Evolutionary conservation across 2,113 vertebrate genomes (phyloP), one percentile per base, ranked within the genome.

Genomic region (Callopanchax toddi): DNA sequence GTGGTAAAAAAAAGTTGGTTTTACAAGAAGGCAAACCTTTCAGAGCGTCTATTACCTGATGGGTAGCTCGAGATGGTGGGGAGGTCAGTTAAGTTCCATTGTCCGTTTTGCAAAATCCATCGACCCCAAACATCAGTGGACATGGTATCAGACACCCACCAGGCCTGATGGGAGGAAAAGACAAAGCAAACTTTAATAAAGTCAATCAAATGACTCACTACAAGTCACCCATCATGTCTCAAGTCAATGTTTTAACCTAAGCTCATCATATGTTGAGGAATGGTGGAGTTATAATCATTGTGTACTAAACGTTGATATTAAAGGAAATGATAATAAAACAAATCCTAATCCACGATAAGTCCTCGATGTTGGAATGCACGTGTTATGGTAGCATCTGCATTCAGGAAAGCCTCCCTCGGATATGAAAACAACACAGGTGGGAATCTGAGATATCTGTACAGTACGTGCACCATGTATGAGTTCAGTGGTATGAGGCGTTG

Each of bases 91-190:
- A 25, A 42, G 61, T 87, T 90, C 91, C 91, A 92, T 6, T 17
- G 42, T 15, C 53, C 75, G 0, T 0, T 1, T 29, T 1, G 0
- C 29, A 1, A 6, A 7, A 18, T 0, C 91, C 92, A 93, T 5
- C 79, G 74, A 46, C 12, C 67, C 92, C 92, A 93, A 1, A 93
- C 44, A 15, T 93, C 92, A 18, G 91, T 92, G 58, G 49, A 56
- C 0, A 57, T 0, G 0, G 0, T 11, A 0, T 79, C 6, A 1
- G 71, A 70, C 20, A 82, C 10, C 91, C 91, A 93, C 92, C 92
- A 93, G 40, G 86, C 91, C 92, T 93, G 67, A 22, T 3, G 15
- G 25, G 29, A 16, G 29, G 5, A 0, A 5, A 6, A 56, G 13
- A 74, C 1, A 10, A 6, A 26, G 13, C 51, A 10, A 40, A 16